Conservation (phyloP, 2,797 vertebrate species). For the Sebastes cheni region DNA sequence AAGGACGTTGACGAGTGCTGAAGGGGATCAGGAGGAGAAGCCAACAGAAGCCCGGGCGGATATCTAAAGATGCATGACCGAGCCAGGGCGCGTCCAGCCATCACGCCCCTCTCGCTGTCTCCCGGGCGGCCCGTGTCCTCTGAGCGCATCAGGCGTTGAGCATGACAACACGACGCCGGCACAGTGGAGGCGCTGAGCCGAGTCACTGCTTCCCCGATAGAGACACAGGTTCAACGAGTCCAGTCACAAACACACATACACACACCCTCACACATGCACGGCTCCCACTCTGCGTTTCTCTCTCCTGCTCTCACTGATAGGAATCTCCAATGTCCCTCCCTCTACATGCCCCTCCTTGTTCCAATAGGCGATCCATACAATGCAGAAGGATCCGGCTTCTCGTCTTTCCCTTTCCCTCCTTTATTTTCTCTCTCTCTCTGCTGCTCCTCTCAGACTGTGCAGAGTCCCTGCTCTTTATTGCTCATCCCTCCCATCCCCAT, state of each 20-base stretch:
- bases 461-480: constrained; percentile 74
- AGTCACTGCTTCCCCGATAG: constrained; percentile 32
- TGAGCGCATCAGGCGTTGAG: constrained; percentile 55
- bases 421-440: constrained; percentile 17
- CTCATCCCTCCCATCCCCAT: constrained; percentile 66
- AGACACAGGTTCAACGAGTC: constrained; percentile 65
- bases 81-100: constrained; percentile 67
- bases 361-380: constrained; percentile 66
- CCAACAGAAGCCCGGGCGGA: constrained; percentile 57
- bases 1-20: constrained; percentile 54
- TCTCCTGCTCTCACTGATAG: constrained; percentile 50
- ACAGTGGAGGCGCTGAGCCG: constrained; percentile 38
- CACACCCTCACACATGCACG: constrained; percentile 27
- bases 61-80: constrained; percentile 52
- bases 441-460: constrained; percentile 64
- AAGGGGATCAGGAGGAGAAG: constrained; percentile 59
- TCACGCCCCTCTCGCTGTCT: constrained; percentile 58
- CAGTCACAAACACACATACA: constrained; percentile 11
- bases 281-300: constrained; percentile 40
- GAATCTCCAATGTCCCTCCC: constrained; percentile 55
- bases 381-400: constrained; percentile 60
- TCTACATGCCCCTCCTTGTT: constrained; percentile 72
- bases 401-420: constrained; percentile 11
- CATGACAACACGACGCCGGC: constrained; percentile 45
- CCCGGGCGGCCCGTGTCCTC: constrained; percentile 53